Conservation (phyloP, 2,888 invertebrate genomes). For the Hirtodrosophila trivittata region DNA sequence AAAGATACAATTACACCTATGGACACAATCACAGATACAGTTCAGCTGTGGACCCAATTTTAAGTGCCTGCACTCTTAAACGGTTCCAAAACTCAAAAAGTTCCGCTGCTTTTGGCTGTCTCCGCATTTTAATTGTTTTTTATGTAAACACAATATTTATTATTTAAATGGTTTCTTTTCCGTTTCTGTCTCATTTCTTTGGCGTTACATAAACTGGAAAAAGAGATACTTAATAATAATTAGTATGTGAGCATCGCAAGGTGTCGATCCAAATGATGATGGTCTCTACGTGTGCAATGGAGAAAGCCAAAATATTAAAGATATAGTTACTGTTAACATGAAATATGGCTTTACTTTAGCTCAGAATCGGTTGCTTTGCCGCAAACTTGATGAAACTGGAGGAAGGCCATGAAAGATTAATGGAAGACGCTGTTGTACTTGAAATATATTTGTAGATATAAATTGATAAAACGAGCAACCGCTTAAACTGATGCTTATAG, state of each 20-base stretch:
- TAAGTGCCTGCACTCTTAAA: conserved; percentile 45
- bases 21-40: conserved; percentile 14
- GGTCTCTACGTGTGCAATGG: conserved; percentile 35
- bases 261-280: conserved; percentile 67
- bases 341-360: conserved; percentile 34
- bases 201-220: conserved; percentile 66
- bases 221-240: conserved; percentile 72
- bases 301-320: conserved; percentile 62
- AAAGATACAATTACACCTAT: conserved; percentile 27
- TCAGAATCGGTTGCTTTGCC: conserved; percentile 60
- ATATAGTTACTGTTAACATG: conserved; percentile 25
- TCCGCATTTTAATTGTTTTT: conserved; percentile 66
- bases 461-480: too few relatives aligned
- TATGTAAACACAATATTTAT: conserved; percentile 75
- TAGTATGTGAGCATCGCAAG: conserved; percentile 68
- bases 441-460: too few relatives aligned
- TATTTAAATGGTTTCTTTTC: conserved; percentile 63
- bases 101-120: conserved; percentile 37
- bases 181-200: conserved; percentile 17
- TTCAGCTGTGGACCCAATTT: conserved; percentile 32
- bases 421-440: background rate
- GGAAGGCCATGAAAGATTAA: background rate
- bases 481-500: too few relatives aligned
- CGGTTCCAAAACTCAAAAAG: conserved; percentile 36
- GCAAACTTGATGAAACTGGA: conserved; percentile 2